Evolutionary conservation across 2,797 vertebrate genomes (phyloP), one percentile per base, ranked within the genome.

Genomic region (Heterohyrax brucei): DNA sequence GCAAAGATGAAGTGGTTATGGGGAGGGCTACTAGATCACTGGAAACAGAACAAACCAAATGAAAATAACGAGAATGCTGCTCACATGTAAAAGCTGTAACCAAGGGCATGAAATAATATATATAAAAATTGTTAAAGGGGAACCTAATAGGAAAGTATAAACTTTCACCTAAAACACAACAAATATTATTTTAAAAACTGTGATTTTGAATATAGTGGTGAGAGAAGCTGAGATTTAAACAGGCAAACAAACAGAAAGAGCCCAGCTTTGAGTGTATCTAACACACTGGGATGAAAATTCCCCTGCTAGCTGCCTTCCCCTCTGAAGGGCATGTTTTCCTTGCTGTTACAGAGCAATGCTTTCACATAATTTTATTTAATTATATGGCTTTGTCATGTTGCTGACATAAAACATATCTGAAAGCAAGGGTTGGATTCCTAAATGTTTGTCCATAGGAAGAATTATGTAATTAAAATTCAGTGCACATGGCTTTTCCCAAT

Each of bases 321-420:
- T 80, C 33, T 72, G 84, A 96, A 64, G n/a, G 24, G 61, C 24
- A 5, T 56, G 28, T 39, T 90, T 61, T 62, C 48, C 48, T 73
- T 59, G 48, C 61, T 91, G 87, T 80, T 89, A 79, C 87, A 83
- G 7, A 82, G 39, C 56, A 70, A 91, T 10, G 9, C 44, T 89
- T 75, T 94, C 80, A 30, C 30, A 53, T 0, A 73, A 33, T 87
- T 95, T 78, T 87, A 87, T 84, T 78, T 83, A 46, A 90, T 50
- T 93, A 68, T 86, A 95, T 89, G 94, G 75, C 75, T 97, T 89
- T 88, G 18, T 87, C 53, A 83, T 18, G 79, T 28, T 90, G 81
- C 70, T 80, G 76, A 91, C 24, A 68, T 72, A 87, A 84, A 87
- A 94, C 39, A 2, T 26, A 62, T 64, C 39, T 18, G 46, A 56